Conservation (phyloP, 2,113 vertebrate genomes). For the Nestor notabilis region DNA sequence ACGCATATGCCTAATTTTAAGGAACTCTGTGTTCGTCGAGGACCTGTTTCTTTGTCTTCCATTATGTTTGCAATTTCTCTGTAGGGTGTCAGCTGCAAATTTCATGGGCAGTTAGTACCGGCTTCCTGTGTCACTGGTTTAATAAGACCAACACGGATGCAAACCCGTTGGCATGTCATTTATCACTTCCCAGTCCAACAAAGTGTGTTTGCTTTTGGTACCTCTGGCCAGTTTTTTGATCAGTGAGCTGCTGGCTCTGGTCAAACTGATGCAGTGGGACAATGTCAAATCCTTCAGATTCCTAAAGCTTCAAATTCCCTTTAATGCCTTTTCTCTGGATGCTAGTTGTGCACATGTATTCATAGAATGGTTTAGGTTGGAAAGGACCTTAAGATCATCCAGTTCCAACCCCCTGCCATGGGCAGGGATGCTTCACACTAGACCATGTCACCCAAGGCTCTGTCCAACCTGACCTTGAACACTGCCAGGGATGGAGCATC, state of each 20-base stretch:
- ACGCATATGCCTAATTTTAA: neutral
- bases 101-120: slow-evolving; percentile 10
- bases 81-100: neutral
- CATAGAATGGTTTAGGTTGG: neutral
- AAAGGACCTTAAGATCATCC: neutral
- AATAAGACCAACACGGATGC: neutral
- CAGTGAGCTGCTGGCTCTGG: neutral
- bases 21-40: neutral
- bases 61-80: slow-evolving; percentile 26
- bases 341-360: neutral
- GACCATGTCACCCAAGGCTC: neutral
- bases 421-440: neutral
- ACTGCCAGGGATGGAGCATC: neutral
- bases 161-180: neutral
- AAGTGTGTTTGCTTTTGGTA: neutral
- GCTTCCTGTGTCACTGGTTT: slow-evolving; percentile 1
- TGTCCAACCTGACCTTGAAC: neutral
- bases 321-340: neutral
- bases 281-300: neutral
- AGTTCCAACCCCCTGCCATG: neutral
- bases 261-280: neutral
- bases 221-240: neutral
- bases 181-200: neutral
- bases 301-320: neutral
- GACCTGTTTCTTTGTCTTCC: neutral